Percentiles rank a stretch among this genome's conserved stretches.
phyloP scores from a whole-genome alignment of 2,797 vertebrate genomes.

The Gymnoscopelus braueri region DNA sequence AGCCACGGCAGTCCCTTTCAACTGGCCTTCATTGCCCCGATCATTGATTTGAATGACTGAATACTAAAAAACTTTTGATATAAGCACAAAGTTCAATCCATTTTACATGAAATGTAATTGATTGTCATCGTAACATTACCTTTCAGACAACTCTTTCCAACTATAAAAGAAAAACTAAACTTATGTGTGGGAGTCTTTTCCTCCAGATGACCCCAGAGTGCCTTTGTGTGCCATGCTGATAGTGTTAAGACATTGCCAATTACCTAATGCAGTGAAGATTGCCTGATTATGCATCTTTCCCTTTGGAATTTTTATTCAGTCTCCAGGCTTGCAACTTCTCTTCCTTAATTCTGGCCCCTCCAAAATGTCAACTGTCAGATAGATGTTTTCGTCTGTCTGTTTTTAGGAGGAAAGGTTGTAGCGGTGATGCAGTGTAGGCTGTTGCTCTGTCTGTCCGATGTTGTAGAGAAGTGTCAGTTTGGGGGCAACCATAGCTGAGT shows the following conservation, averaged over 20 bases:
- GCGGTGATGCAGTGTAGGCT: conserved; percentile 22
- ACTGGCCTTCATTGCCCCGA: not conserved
- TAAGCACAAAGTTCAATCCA: conserved; percentile 23
- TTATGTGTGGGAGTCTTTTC: not conserved
- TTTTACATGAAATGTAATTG: not conserved
- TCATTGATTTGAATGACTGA: not conserved
- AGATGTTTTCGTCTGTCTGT: not conserved
- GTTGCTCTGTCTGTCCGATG: not conserved
- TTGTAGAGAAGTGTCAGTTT: not conserved
- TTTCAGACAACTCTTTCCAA: conserved; percentile 2
- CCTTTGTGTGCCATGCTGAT: conserved; percentile 26
- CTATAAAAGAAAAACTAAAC: conserved; percentile 12
- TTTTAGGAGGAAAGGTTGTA: not conserved
- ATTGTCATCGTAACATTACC: conserved; percentile 3
- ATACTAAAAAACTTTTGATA: not conserved
- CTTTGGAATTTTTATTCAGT: conserved; percentile 4
- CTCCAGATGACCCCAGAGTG: conserved; percentile 30
- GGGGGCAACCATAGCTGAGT: too few relatives aligned
- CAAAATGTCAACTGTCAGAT: not conserved
- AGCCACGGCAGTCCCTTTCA: conserved; percentile 2
- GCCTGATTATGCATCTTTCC: not conserved
- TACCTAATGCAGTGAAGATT: conserved; percentile 24
- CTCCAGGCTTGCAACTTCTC: conserved; percentile 32
- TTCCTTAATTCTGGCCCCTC: not conserved
- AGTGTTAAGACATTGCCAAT: conserved; percentile 11